phyloP scores from a whole-genome alignment of 1,140 invertebrate genomes.

The Ooceraea biroi region DNA sequence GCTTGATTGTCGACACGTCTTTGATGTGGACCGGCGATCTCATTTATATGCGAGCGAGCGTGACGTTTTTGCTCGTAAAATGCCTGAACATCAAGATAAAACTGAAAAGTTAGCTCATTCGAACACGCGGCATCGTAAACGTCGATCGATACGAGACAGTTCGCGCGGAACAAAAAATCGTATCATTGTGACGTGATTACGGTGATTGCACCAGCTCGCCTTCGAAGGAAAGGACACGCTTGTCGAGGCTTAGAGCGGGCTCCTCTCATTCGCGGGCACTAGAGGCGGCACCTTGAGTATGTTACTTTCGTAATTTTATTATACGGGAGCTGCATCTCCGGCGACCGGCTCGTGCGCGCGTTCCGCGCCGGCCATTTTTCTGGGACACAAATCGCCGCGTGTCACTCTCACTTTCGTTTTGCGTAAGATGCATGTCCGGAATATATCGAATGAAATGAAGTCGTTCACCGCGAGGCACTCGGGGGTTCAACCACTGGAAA shows the following conservation, averaged over 20 bases:
- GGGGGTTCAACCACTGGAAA: constrained; percentile 13
- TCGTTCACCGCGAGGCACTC: not conserved
- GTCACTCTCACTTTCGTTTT: constrained; percentile 60
- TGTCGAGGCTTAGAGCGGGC: not conserved
- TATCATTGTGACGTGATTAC: constrained; percentile 25
- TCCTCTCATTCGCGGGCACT: not conserved
- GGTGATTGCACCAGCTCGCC: constrained; percentile 20
- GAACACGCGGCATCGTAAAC: too few relatives aligned
- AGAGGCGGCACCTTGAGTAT: not conserved
- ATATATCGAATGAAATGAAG: constrained; percentile 51
- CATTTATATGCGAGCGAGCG: too few relatives aligned
- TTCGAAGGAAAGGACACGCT: constrained; percentile 11
- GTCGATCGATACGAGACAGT: not conserved
- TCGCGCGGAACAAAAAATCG: constrained; percentile 6
- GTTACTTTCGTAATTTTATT: constrained; percentile 49
- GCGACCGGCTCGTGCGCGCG: too few relatives aligned
- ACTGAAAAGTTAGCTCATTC: not conserved
- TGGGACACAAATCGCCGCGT: constrained; percentile 11
- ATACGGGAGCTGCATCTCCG: constrained; percentile 36
- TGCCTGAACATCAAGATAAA: too few relatives aligned
- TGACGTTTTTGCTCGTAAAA: too few relatives aligned
- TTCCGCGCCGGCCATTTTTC: constrained; percentile 16
- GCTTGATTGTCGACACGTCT: too few relatives aligned
- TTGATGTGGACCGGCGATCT: too few relatives aligned
- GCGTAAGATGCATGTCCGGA: constrained; percentile 35